Evolutionary conservation across 2,888 invertebrate species (phyloP), one percentile per base, ranked within the genome.

Genomic region (Caenorhabditis afra): DNA sequence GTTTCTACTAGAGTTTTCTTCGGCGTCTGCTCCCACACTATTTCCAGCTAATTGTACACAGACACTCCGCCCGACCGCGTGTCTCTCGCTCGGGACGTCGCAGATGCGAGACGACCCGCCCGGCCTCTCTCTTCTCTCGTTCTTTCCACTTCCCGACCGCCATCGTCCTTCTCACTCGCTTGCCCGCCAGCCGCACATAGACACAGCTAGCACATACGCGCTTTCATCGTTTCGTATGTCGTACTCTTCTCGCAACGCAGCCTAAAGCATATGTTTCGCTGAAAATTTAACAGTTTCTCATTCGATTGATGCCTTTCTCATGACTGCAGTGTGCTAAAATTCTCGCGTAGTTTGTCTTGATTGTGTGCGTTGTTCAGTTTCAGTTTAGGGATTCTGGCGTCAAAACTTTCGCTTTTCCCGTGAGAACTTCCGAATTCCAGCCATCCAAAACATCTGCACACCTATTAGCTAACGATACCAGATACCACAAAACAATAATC

Each of bases 221-320:
- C 70, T 70, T 70, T 68, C 52, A 59, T 68, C 67, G 68, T 68
- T 29, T 41, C 59, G 53, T 62, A 49, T 62, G 55, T 47, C 62
- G 55, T 64, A 41, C 62, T 71, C 71, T 62, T 52, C 45, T 70
- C 62, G 61, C 55, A 62, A 39, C 52, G 50, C 58, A 71, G 62
- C 71, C 57, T 49, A 62, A 61, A 71, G 49, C 47, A 47, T 62
- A 70, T 70, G 45, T 70, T 61, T 23, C 29, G 57, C 29, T 7
- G 29, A 29, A 29, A 29, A 29, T 29, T 29, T 29, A 29, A 29
- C 29, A 29, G 29, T 29, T 29, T 29, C 29, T 29, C 29, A 7
- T 29, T 29, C 29, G 29, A 29, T 29, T 64, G 49, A 55, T 71
- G 49, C 41, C 23, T 57, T 55, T 57, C 18, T 37, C 52, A 61